Conservation (phyloP, 2,888 invertebrate species). For the Napeogenes inachia region DNA sequence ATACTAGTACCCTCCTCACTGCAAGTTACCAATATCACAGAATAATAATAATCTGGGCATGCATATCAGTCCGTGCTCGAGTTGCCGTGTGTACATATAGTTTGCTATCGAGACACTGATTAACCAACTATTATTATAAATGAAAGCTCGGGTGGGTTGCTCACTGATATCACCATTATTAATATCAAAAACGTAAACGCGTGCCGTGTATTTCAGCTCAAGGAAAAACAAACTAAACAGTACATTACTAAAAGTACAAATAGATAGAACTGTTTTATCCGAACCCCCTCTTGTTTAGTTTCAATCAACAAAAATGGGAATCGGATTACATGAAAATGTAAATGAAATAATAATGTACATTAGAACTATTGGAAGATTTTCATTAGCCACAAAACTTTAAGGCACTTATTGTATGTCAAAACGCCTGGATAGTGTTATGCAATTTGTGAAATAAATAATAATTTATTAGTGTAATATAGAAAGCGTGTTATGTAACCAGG, state of each 20-base stretch:
- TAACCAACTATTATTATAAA: conserved; percentile 36
- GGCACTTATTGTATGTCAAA: conserved; percentile 22
- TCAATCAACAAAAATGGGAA: conserved; percentile 9
- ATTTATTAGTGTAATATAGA: neutral
- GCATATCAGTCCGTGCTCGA: conserved; percentile 48
- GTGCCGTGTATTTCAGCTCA: conserved; percentile 38
- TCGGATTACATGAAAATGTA: conserved; percentile 23
- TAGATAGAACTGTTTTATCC: conserved; percentile 14
- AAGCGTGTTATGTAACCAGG: conserved; percentile 5
- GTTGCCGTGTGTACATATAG: conserved; percentile 30
- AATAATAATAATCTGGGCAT: conserved; percentile 56
- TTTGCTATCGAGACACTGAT: conserved; percentile 38
- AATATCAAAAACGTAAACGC: conserved; percentile 15
- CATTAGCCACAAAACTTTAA: conserved; percentile 28
- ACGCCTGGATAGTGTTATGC: conserved; percentile 19
- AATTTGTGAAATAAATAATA: neutral
- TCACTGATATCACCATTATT: neutral
- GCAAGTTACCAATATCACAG: conserved; percentile 32
- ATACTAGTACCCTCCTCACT: conserved; percentile 35
- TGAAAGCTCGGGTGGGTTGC: conserved; percentile 37
- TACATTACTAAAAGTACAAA: conserved; percentile 19
- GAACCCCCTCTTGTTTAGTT: conserved; percentile 9
- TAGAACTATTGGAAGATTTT: conserved; percentile 21
- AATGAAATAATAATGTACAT: conserved; percentile 24
- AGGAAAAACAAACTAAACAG: conserved; percentile 20